phyloP scores from a whole-genome alignment of 2,797 vertebrate genomes.

The Pangasius djambal region DNA sequence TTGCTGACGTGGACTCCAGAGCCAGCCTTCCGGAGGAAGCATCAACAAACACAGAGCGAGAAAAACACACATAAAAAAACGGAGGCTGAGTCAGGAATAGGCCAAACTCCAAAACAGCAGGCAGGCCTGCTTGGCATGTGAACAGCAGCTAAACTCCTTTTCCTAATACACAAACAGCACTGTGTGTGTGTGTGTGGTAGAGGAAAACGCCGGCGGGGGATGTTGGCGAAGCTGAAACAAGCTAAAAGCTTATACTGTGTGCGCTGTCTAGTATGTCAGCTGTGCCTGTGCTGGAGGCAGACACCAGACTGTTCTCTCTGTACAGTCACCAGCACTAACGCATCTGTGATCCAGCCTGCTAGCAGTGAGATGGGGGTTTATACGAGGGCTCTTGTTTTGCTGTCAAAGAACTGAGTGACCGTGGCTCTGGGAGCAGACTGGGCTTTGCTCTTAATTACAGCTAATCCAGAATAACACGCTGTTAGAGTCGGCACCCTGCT shows the following conservation, averaged over 20 bases:
- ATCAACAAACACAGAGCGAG: constrained; percentile 65
- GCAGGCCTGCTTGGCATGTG: constrained; percentile 57
- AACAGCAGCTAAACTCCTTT: constrained; percentile 56
- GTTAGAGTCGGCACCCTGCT: constrained; percentile 41
- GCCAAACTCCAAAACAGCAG: constrained; percentile 54
- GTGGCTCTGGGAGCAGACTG: constrained; percentile 41
- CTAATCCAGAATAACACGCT: constrained; percentile 62
- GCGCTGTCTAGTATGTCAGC: constrained; percentile 10
- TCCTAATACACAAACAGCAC: constrained; percentile 1
- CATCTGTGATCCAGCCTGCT: background rate
- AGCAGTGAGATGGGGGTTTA: background rate
- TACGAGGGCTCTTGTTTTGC: background rate
- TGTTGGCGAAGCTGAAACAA: background rate
- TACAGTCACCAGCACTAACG: constrained; percentile 3
- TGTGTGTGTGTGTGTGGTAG: background rate
- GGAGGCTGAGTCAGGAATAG: constrained; percentile 62
- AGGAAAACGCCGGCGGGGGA: background rate
- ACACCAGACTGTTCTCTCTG: background rate
- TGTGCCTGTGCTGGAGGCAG: constrained; percentile 5
- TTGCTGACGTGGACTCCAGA: constrained; percentile 76
- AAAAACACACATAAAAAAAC: constrained; percentile 43
- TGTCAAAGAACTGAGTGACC: constrained; percentile 46
- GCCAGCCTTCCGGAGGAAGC: constrained; percentile 76
- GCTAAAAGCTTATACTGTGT: constrained; percentile 25
- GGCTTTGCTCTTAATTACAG: constrained; percentile 64